Percentiles rank a stretch among this genome's conserved stretches.
Conservation (phyloP, 2,797 vertebrate genomes). For the Gorsachius magnificus region DNA sequence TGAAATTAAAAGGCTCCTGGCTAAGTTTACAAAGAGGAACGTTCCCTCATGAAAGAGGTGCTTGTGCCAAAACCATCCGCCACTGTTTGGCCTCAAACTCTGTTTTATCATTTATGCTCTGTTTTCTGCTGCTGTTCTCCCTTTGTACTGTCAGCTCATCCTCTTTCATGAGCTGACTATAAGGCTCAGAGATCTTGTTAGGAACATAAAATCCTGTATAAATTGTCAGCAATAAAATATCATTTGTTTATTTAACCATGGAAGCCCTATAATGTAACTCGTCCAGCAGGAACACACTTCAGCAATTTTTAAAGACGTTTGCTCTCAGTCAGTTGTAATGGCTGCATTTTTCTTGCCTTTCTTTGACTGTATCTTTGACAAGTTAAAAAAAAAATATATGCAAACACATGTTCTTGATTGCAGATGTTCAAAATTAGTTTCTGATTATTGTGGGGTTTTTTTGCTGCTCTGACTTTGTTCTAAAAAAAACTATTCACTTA, state of each 20-base stretch:
- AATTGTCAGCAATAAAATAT: constrained; percentile 36
- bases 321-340: background rate
- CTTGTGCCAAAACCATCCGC: background rate
- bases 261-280: background rate
- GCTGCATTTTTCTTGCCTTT: background rate
- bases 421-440: background rate
- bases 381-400: background rate
- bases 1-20: constrained; percentile 54
- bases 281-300: background rate
- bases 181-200: constrained; percentile 12
- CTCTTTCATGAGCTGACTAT: background rate
- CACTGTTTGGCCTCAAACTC: background rate
- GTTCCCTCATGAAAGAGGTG: background rate
- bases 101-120: constrained; percentile 8
- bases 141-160: constrained; percentile 11
- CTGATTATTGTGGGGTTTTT: accelerated
- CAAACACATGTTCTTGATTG: background rate
- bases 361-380: background rate
- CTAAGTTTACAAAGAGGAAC: background rate
- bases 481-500: background rate
- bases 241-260: constrained; percentile 51
- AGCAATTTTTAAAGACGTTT: background rate
- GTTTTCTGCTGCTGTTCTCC: background rate
- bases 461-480: background rate
- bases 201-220: constrained; percentile 17